Evolutionary conservation across 2,113 vertebrate genomes (phyloP).

Genomic region (Copsychus sechellarum): DNA sequence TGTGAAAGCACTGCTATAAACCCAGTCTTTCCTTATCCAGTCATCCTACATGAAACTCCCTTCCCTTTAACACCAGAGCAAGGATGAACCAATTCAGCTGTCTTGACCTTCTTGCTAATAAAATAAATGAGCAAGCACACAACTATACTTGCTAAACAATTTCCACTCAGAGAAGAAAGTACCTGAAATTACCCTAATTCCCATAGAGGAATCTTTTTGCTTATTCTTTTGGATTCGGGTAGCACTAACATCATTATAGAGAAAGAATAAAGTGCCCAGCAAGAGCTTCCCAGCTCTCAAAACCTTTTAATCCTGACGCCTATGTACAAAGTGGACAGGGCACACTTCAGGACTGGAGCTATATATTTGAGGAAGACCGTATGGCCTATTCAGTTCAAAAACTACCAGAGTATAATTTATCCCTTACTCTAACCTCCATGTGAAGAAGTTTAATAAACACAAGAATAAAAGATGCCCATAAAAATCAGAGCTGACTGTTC

Average conservation of each 20-base stretch:
- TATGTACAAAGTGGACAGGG: not conserved
- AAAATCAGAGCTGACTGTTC: constrained; percentile 63
- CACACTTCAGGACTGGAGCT: not conserved
- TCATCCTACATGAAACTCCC: not conserved
- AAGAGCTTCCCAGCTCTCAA: not conserved
- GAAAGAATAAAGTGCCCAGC: not conserved
- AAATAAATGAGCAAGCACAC: not conserved
- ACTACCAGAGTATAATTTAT: constrained; percentile 24
- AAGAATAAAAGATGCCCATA: constrained; percentile 56
- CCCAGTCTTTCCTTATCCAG: not conserved
- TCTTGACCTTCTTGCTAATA: not conserved
- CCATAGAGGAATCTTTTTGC: not conserved
- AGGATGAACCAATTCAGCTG: not conserved
- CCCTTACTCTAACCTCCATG: not conserved
- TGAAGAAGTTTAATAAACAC: constrained; percentile 65
- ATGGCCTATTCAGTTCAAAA: not conserved
- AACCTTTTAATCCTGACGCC: not conserved
- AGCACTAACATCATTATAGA: not conserved
- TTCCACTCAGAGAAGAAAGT: not conserved
- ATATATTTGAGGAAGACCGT: not conserved
- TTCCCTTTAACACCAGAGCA: not conserved
- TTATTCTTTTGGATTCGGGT: not conserved
- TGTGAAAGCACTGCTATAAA: constrained; percentile 2
- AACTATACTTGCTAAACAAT: not conserved
- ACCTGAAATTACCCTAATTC: constrained; percentile 1